Evolutionary conservation across 1,140 invertebrate species (phyloP), one percentile per base, ranked within the genome.

Genomic region (Cylas formicarius): DNA sequence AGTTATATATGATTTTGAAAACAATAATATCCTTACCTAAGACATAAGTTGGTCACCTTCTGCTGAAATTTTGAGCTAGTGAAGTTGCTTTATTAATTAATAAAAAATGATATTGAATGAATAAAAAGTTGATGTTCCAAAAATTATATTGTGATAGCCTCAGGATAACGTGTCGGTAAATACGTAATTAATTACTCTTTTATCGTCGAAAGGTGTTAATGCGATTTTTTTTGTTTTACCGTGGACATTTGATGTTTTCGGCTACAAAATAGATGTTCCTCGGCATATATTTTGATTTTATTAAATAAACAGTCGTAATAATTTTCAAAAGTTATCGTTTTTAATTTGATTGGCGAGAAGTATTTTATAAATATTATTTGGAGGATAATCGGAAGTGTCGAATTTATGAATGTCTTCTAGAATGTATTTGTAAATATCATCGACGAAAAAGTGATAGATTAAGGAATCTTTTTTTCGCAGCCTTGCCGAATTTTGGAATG

Each of bases 381-480:
- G 9, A 14, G 42, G 24, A 53, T 62, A 60, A 31, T 61, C 57
- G n/a, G 44, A 48, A 8, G 55, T 62, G 43, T 62, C 58, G 51
- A 62, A 63, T 11, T 22, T 13, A 19, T 48, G 9, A 36, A 37
- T 39, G 23, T 56, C 54, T 8, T 32, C 6, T 44, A 40, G 39
- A 17, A 58, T 57, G 17, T 28, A 6, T 31, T 52, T 31, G 43
- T 53, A 58, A 24, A 48, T 37, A 50, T 57, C 41, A n/a, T 45
- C 26, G 28, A 32, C 33, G 14, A 8, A 34, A 26, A 63, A 33
- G 19, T 57, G 17, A 46, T 56, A 57, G 27, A 55, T 55, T 17
- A 57, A 26, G 28, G 28, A 28, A 31, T 63, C 58, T 5, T 56
- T 62, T 38, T 62, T 48, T 52, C 7, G 34, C 50, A 14, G 44